Base-by-base conservation (phyloP, 2,888 invertebrate species). In the Marronus borbonicus region DNA sequence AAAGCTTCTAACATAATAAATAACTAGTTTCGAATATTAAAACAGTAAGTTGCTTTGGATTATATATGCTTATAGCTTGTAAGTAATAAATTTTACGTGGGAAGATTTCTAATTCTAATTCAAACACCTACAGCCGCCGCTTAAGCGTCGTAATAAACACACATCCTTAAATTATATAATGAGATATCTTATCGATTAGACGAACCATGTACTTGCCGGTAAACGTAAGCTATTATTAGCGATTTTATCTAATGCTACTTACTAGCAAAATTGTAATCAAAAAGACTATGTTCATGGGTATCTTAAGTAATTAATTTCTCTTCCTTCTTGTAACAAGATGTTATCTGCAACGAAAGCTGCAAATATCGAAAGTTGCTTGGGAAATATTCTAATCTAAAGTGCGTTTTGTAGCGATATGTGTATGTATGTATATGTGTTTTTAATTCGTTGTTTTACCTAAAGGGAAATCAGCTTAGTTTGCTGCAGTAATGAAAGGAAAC, bases 231-330 rank as follows among this genome's bases (percentile, higher is more conserved):
- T 7, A n/a, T 52, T 52, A 52, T 52, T 52, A n/a, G 17, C 52
- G 52, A 17, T 52, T 14, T 52, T 17, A 52, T 52, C n/a, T 52
- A 52, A n/a, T 17, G 52, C 52, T 52, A 52, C 52, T 52, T 52
- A 2, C n/a, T 52, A 17, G 52, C 17, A 52, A 52, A 52, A 52
- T 52, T 52, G n/a, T 52, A 52, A 52, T 52, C 17, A 17, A 17
- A 52, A 52, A 52, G n/a, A 52, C 1, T 52, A n/a, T 52, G 52
- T 52, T 14, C 52, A 52, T 17, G 17, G n/a, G n/a, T 52, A 52
- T 52, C n/a, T 17, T n/a, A 52, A 17, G 52, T 17, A 52, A 52
- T 52, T 52, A 52, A 52, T 52, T 52, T 52, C 52, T 52, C 52
- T 52, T 52, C 52, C 52, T 52, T n/a, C 12, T 52, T 52, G 52